Evolutionary conservation across 2,797 vertebrate species (phyloP), one percentile per base, ranked within the genome.

Genomic region (Phoebastria nigripes): DNA sequence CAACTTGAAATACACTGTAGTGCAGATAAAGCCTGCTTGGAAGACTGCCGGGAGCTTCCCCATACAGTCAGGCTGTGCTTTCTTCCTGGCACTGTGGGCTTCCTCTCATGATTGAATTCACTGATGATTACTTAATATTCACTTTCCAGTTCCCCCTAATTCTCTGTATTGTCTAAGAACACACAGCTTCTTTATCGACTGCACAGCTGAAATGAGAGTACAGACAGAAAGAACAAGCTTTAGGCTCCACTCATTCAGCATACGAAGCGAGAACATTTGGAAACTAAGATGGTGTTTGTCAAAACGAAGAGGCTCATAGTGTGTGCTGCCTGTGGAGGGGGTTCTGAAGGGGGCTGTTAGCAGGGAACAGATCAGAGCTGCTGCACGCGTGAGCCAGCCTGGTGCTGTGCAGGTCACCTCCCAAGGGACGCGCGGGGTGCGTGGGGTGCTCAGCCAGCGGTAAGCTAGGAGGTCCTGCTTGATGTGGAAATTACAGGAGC

Each of bases 1-100:
- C 98, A 98, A 97, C 98, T 98, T 97, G 97, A 98, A 77, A 97
- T 98, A 71, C 97, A 97, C 69, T 97, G 96, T 96, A 98, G 98
- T 21, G 97, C 98, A n/a, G 97, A 98, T 89, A 97, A 98, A 97
- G 96, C 97, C 41, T 97, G 96, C 76, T 98, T 97, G 87, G 98
- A 99, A 90, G 95, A 97, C 29, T 87, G 82, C 82, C 3, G 3
- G 33, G 46, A 73, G 8, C 67, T 91, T 93, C 88, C 87, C 2
- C 21, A 42, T 42, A 66, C 15, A 59, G 63, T 19, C 82, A 62
- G 63, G 35, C 71, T 85, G 24, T 55, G 55, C 42, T 80, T 35
- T 90, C 67, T 96, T 95, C 76, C 96, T 1, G 0, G 63, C 76
- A 90, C 41, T 15, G 61, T 33, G 42, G 26, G n/a, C 47, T 93